These are phyloP conservation scores for Charanyca ferruginea DNA, from an alignment of 2,888 invertebrate genomes.

Conservation along the genomic window DNA sequence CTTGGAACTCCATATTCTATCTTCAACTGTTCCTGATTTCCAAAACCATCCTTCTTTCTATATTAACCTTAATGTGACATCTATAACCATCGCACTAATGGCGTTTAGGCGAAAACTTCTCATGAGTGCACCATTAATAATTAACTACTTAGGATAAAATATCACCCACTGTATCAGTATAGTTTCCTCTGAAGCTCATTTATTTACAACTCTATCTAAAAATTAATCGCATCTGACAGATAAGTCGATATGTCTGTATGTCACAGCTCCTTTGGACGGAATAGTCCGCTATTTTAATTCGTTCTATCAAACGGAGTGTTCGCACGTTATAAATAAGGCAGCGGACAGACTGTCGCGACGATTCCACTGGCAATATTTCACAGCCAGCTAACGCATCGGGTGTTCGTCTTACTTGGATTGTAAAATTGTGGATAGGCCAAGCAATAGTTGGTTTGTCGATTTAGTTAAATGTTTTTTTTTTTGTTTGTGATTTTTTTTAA, in stretches of 20 bases:
- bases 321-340: slow-evolving; percentile 87
- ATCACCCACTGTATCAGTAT: slow-evolving; percentile 54
- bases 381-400: slow-evolving; percentile 80
- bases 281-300: slow-evolving; percentile 75
- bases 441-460: not conserved
- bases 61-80: slow-evolving; percentile 49
- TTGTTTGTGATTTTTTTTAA: not conserved
- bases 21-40: slow-evolving; percentile 32
- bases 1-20: not conserved
- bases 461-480: not conserved
- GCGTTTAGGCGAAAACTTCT: slow-evolving; percentile 48
- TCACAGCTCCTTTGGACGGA: slow-evolving; percentile 66
- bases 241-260: slow-evolving; percentile 78
- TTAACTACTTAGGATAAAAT: slow-evolving; percentile 54
- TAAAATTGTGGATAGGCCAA: slow-evolving; percentile 53
- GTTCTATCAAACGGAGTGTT: slow-evolving; percentile 81
- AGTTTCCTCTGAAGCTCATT: slow-evolving; percentile 57
- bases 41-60: slow-evolving; percentile 49
- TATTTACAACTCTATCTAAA: slow-evolving; percentile 48
- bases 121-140: slow-evolving; percentile 62
- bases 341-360: slow-evolving; percentile 84
- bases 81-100: slow-evolving; percentile 58
- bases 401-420: slow-evolving; percentile 66
- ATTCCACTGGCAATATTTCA: slow-evolving; percentile 88
- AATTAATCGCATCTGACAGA: slow-evolving; percentile 76